These are phyloP conservation scores for Carassius gibelio DNA, from an alignment of 2,113 vertebrate genomes.

Conservation along the genomic window DNA sequence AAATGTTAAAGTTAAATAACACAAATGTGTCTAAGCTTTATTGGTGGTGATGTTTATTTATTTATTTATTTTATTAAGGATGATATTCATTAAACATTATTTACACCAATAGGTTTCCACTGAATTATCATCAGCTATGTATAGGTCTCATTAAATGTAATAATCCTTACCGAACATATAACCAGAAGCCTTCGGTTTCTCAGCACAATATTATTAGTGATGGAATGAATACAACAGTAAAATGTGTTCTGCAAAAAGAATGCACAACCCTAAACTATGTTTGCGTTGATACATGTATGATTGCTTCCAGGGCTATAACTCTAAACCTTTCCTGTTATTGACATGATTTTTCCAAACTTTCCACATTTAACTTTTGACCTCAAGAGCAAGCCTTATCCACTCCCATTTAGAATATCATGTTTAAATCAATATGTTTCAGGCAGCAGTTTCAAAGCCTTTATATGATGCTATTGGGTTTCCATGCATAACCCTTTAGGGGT, in stretches of 20 bases:
- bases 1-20: not conserved
- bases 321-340: slow-evolving; percentile 2
- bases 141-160: not conserved
- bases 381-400: slow-evolving; percentile 3
- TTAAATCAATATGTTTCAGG: slow-evolving; percentile 31
- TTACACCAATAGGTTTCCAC: not conserved
- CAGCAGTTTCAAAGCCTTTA: slow-evolving; percentile 24
- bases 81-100: not conserved
- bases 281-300: slow-evolving; percentile 30
- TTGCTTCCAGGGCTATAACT: not conserved
- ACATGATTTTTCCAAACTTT: slow-evolving; percentile 9
- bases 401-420: slow-evolving; percentile 31
- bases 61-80: not conserved
- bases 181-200: slow-evolving; percentile 6
- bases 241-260: not conserved
- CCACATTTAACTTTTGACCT: slow-evolving; percentile 28
- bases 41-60: not conserved
- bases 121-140: slow-evolving; percentile 18
- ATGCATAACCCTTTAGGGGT: slow-evolving; percentile 11
- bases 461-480: slow-evolving; percentile 25
- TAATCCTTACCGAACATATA: slow-evolving; percentile 37
- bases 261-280: slow-evolving; percentile 21
- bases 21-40: not conserved
- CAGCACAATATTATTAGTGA: not conserved
- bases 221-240: not conserved